Evolutionary conservation across 1,140 invertebrate species (phyloP), one percentile per base, ranked within the genome.

Genomic region (Bradynema listronoti): DNA sequence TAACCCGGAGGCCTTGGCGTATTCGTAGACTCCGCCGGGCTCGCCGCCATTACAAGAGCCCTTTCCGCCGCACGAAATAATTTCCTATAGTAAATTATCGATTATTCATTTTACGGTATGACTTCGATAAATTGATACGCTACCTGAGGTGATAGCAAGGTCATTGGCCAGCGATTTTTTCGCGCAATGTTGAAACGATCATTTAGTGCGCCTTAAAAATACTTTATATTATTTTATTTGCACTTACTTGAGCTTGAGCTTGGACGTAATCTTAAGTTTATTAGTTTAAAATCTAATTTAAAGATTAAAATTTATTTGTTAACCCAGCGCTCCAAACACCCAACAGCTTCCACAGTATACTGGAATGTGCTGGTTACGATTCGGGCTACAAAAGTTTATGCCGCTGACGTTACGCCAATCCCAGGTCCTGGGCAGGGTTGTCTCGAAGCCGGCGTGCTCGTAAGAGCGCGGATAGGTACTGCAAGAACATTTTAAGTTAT

Each of bases 331-430:
- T 66, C 74, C 74, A 45, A 77, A 77, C 1, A 78, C 75, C 74
- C 74, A 77, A 52, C 74, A 77, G 32, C 54, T 55, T n/a, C 74
- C 74, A 61, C 74, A 77, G 34, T 77, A 77, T 0, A 66, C 72
- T 1, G 74, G 74, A 47, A 77, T 78, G 30, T 77, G 74, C 39
- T 77, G 74, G 58, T 83, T 83, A 36, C 82, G 65, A n/a, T 78
- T 81, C 16, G 81, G 77, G 36, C 77, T 79, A 49, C 69, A 77
- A 63, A 77, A 83, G 60, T 82, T 83, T 16, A 63, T 69, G 4
- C 81, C 81, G 57, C 69, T 77, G 7, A 81, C 68, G 63, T 82
- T 81, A 55, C 82, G 67, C 82, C 82, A 83, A 56, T 83, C 82
- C 72, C 68, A 80, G 24, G 53, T 58, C n/a, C 71, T 49, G 25